Evolutionary conservation across 2,113 vertebrate species (phyloP), one percentile per base, ranked within the genome.

Genomic region (Terrapene triunguis): DNA sequence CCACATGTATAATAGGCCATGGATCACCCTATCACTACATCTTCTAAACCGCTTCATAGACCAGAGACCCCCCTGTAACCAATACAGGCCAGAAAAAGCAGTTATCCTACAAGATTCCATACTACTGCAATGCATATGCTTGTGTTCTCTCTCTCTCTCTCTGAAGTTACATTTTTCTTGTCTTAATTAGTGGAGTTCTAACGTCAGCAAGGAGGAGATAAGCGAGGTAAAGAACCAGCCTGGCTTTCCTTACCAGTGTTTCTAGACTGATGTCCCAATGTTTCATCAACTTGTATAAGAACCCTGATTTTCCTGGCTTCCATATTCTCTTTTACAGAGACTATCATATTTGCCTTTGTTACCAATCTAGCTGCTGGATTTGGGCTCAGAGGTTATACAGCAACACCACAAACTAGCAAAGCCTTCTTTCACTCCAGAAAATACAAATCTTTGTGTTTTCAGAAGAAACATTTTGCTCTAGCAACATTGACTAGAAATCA

Each of bases 61-160:
- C 35, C 65, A 38, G 65, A 72, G 7, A 72, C 21, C n/a, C n/a
- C n/a, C 16, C n/a, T 72, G n/a, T 74, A 42, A 74, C 9, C n/a
- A 38, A 24, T 11, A 14, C 22, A 57, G 38, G 8, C 16, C 25
- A 21, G 88, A 65, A 8, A 44, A 76, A 2, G 11, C 19, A 48
- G 38, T 21, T 38, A 82, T 16, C 55, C 55, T 22, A 14, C n/a
- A 32, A 89, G 55, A 13, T 1, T 47, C 65, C 42, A 13, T 2
- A 32, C 22, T 6, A 12, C 27, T 92, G 6, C 55, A 29, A 10
- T 35, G 19, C 53, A 54, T 44, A 32, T 19, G 2, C n/a, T 13
- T 8, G 2, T 42, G 38, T 42, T 42, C 38, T 42, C n/a, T 10
- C 10, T 1, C 84, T 3, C 10, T 10, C 0, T n/a, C 65, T 22